Evolutionary conservation across 2,888 invertebrate genomes (phyloP), one percentile per base, ranked within the genome.

Genomic region (Carpatolechia fugitivella): DNA sequence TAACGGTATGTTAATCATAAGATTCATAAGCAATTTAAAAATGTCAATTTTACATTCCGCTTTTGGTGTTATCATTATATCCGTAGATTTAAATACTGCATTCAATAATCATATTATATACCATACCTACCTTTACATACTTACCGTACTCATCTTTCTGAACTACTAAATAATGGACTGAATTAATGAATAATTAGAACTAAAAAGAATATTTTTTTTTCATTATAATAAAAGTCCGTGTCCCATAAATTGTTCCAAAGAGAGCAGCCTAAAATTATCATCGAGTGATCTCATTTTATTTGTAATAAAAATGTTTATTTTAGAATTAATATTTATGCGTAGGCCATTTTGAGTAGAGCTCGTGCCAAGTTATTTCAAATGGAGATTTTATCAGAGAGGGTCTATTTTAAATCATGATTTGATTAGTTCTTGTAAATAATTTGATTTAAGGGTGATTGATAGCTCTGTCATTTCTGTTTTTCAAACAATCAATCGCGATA

Each of bases 241-340:
- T 79, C 72, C 72, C 70, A 76, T 65, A 80, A 87, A 80, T 83
- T 89, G 87, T 88, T 89, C 90, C 90, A 90, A 90, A 90, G 90
- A 88, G 85, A 85, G 86, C 90, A 88, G 85, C 89, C 90, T 86
- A 90, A 90, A 89, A 78, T 82, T 84, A 79, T 82, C 80, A 87
- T 86, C 81, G 85, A 86, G 85, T 90, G 90, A 90, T 90, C 90
- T 90, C 90, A 90, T 89, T 85, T 85, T 80, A 80, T 81, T 80
- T 82, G 69, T 85, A 82, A 80, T 82, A 70, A 79, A 81, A 85
- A 82, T 81, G 83, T 87, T 85, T 87, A 85, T 85, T 85, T 80
- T 84, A 80, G 74, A 78, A 64, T 63, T 70, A 68, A 68, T 70
- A 72, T 69, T 65, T 68, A 68, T 73, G 65, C 64, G 53, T 62